A percentile compares a stretch with the other conserved stretches of the same genome.
Evolutionary conservation across 2,888 invertebrate genomes (phyloP).

Genomic region (Bellardia bayeri): DNA sequence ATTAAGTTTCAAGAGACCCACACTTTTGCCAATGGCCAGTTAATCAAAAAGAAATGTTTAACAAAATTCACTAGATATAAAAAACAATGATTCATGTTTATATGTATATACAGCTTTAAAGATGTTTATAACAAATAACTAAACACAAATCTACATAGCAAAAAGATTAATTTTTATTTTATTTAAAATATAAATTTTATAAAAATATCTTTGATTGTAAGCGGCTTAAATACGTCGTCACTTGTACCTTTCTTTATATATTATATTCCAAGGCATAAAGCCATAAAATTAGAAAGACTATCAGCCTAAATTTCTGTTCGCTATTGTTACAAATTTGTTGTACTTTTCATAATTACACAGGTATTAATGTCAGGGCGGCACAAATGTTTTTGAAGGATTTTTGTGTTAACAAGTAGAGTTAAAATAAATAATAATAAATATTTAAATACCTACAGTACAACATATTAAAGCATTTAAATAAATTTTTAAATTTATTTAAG

Average conservation of each 20-base stretch:
- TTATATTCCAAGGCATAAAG: no score
- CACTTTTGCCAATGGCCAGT: constrained; percentile 6
- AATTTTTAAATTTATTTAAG: background rate
- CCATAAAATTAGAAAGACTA: background rate
- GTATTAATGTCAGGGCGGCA: constrained; percentile 1
- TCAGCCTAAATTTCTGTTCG: background rate
- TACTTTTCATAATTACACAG: background rate
- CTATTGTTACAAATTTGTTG: background rate
- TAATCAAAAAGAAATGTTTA: constrained; percentile 14
- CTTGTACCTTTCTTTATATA: background rate
- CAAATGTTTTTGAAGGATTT: background rate
- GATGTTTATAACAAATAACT: no score
- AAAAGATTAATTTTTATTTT: background rate
- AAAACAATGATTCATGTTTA: background rate
- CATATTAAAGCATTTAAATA: background rate
- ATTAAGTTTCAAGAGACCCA: background rate
- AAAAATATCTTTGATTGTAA: background rate
- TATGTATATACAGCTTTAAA: no score
- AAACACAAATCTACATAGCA: background rate
- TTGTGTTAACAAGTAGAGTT: background rate
- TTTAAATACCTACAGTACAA: background rate
- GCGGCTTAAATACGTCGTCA: background rate
- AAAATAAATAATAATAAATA: background rate
- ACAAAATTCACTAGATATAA: background rate
- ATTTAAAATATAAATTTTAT: background rate